Evolutionary conservation across 2,888 invertebrate species (phyloP), one percentile per base, ranked within the genome.

Genomic region (Adelphocoris suturalis): DNA sequence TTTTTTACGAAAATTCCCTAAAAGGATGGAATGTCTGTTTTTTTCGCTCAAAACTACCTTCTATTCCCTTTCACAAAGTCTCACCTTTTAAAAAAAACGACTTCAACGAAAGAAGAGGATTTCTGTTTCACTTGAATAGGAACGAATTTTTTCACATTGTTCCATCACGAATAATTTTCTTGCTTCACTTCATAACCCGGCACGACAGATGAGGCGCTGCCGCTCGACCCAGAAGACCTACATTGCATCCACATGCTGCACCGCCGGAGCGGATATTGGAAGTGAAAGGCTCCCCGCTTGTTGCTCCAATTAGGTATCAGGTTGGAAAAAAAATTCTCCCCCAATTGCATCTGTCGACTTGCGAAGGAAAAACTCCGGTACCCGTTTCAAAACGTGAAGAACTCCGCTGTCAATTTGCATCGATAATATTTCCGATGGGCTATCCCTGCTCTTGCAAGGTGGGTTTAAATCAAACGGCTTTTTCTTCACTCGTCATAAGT

Each of bases 181-280:
- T n/a, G n/a, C n/a, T n/a, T 14, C 52, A 2, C 12, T 16, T 52
- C 52, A 52, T 5, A 52, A 14, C 52, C 12, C 52, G 5, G 11
- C 7, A 37, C 7, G 37, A 37, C 37, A 37, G 37, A 37, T 37
- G 37, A 37, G 37, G 7, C 37, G 37, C 37, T 37, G 37, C 37
- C 37, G 7, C 52, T 52, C 12, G 5, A 52, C 12, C 52, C 52
- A 52, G 52, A 52, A 52, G 52, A 52, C 52, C 52, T 16, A 52
- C 52, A 52, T 52, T 11, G 16, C n/a, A 75, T 75, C 16, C 75
- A 75, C 75, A 75, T 75, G 75, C 19, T 75, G 19, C 75, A 75
- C 75, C 75, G 75, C 28, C n/a, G 75, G 19, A 75, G 75, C 16
- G 75, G 75, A 75, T 75, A 75, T 75, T 19, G 23, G n/a, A 75